Base-by-base conservation (phyloP, 2,113 vertebrate genomes). In the Crotalus horridus region DNA sequence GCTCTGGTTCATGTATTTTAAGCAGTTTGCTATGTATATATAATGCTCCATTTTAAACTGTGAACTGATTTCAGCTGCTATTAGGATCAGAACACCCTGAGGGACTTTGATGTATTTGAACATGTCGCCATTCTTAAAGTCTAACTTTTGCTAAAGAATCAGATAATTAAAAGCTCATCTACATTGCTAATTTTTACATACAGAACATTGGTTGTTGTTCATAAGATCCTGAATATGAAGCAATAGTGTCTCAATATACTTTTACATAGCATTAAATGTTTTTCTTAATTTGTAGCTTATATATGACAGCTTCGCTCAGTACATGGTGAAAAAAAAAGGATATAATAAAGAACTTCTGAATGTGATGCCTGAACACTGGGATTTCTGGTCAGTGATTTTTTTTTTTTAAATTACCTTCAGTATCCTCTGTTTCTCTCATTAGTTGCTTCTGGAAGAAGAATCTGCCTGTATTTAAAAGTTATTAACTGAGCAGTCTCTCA, bases 301-400 rank as follows among this genome's bases (percentile, higher is more conserved):
- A 97, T 99, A 99, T 96, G 98, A 99, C 92, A 99, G 99, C 94
- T 99, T 99, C 97, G 98, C 99, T 93, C 96, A 98, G 4, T 99
- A 98, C 94, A 96, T 99, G 93, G 98, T 99, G 95, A 98, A 97
- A 2, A 97, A 99, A 95, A 99, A 98, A 96, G 98, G 98, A 9
- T 99, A 99, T 93, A 98, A 99, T 46, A 97, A 98, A 94, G 98
- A 98, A 91, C 97, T 99, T 93, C 98, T 99, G 94, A 98, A 94
- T 86, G 96, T 99, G 51, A 97, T 98, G 91, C 97, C 98, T 55
- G 98, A 98, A 54, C 98, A 97, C 85, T 99, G 99, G 98, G 99
- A 98, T 96, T 99, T 99, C 97, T 99, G 99, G 99, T 99, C 97
- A 98, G 98, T 98, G 92, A 0, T 0, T 81, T 90, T 64, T 86